Conservation (phyloP, 2,888 invertebrate genomes). For the Melipona bicolor region DNA sequence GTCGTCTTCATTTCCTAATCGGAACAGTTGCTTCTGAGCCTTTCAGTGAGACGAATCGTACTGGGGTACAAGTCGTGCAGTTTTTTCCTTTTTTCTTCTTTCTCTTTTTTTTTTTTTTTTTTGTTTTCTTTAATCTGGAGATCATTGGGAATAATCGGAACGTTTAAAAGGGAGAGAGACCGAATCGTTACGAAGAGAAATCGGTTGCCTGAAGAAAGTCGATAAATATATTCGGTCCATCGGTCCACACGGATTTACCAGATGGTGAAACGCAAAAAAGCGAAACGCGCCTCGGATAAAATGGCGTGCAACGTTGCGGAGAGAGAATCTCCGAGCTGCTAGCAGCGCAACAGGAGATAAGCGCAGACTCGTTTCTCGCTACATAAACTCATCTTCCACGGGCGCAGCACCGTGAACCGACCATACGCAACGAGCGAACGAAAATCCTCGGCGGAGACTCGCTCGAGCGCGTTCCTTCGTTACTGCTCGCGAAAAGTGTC, state of each 20-base stretch:
- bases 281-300: constrained; percentile 40
- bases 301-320: constrained; percentile 57
- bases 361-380: constrained; percentile 77
- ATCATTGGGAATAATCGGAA: not conserved
- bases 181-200: not conserved
- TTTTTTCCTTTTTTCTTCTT: too few species aligned
- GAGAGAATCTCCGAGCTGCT: constrained; percentile 52
- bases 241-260: constrained; percentile 35
- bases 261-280: constrained; percentile 35
- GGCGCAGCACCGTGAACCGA: constrained; percentile 25
- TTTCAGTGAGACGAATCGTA: too few species aligned
- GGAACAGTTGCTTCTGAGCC: too few species aligned
- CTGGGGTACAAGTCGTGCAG: too few species aligned
- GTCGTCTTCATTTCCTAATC: too few species aligned
- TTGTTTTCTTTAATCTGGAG: not conserved
- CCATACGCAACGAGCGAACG: constrained; percentile 28
- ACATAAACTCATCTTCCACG: constrained; percentile 73
- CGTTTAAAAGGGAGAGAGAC: not conserved
- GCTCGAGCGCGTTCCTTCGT: constrained; percentile 53
- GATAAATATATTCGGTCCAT: constrained; percentile 73
- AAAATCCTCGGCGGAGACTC: constrained; percentile 1
- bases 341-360: constrained; percentile 65
- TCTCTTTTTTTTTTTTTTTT: too few species aligned
- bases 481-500: constrained; percentile 48
- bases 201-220: constrained; percentile 57